Conservation (phyloP, 64 coral and sea anemone genomes). For the Hydrozoanthus tunicans region DNA sequence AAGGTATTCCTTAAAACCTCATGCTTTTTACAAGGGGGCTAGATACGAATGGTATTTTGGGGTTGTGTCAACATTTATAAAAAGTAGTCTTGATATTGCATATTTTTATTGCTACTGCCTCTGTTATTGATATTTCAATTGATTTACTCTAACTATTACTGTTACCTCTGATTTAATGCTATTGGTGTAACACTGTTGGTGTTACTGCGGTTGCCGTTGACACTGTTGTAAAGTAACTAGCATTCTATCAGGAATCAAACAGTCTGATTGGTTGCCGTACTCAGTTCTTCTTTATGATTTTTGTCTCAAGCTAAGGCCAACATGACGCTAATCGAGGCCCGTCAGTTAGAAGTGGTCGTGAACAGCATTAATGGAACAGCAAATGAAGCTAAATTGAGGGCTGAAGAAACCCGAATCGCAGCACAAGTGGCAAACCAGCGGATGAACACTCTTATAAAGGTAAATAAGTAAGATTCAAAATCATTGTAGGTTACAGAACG, state of each 20-base stretch:
- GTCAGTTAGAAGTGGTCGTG: conserved; percentile 45
- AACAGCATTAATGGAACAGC: conserved; percentile 68
- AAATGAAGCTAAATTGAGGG: conserved; percentile 39
- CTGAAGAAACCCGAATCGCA: conserved; percentile 55
- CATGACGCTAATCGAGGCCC: conserved; percentile 52
- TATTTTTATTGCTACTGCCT: no score
- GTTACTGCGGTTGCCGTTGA: not conserved
- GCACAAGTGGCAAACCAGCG: conserved; percentile 68
- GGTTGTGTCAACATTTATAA: not conserved
- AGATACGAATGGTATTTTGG: not conserved
- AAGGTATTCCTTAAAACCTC: conserved; percentile 29
- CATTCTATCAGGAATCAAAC: not conserved
- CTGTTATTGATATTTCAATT: no score
- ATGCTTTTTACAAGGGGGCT: not conserved
- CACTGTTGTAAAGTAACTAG: not conserved
- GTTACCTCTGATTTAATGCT: no score
- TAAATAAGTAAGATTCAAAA: not conserved
- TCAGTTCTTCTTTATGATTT: not conserved
- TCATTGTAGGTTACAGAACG: not conserved
- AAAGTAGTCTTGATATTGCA: not conserved
- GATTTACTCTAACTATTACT: no score
- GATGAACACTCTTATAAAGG: conserved; percentile 79
- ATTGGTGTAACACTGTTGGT: no score
- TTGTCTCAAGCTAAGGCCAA: conserved; percentile 51
- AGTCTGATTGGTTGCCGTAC: not conserved